phyloP scores from a whole-genome alignment of 2,113 vertebrate species.

The Fulmarus glacialis region DNA sequence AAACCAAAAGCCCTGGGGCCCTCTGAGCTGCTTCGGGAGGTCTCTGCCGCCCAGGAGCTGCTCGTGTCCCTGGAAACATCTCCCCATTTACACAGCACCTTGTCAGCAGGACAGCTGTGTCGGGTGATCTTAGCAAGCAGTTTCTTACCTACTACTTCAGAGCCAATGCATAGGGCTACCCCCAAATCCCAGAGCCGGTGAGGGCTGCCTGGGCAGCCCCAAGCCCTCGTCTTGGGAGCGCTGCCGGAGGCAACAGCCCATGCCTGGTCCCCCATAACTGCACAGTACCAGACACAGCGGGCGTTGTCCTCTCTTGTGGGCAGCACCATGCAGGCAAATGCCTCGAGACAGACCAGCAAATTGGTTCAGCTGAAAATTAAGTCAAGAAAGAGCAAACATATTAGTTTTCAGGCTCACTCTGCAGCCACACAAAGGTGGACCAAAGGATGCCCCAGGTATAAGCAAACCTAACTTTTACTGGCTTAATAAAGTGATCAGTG shows the following conservation, averaged over 20 bases:
- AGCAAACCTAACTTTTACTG: neutral
- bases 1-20: neutral
- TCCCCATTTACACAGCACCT: neutral
- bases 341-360: neutral
- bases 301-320: neutral
- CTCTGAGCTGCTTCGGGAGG: neutral
- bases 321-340: neutral
- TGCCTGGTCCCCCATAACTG: fast-evolving
- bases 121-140: neutral
- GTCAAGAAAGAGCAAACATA: neutral
- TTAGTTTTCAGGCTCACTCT: neutral
- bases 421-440: neutral
- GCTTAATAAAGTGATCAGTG: neutral
- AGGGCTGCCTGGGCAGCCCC: neutral
- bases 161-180: neutral
- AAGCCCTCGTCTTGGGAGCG: neutral
- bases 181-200: neutral
- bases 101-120: neutral
- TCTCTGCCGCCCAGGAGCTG: neutral
- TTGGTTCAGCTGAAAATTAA: neutral
- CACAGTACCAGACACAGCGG: fast-evolving
- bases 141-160: neutral
- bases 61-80: neutral
- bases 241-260: fast-evolving
- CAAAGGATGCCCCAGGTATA: neutral